Evolutionary conservation across 2,888 invertebrate species (phyloP).

Genomic region (Campoplex nolae): DNA sequence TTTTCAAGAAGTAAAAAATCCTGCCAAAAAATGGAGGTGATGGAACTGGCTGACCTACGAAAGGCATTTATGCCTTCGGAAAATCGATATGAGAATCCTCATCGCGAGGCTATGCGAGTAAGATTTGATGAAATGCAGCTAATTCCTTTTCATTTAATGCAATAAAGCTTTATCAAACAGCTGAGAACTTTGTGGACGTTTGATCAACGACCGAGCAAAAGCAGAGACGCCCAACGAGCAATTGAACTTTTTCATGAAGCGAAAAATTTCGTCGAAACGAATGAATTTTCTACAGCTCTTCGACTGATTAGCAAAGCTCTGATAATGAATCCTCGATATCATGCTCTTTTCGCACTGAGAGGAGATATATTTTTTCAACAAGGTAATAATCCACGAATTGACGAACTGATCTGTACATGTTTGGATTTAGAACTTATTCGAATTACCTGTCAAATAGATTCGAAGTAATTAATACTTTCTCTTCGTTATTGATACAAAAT

Average conservation of each 20-base stretch:
- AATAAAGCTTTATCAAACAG: constrained; percentile 23
- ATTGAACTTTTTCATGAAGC: constrained; percentile 50
- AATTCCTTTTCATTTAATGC: background rate
- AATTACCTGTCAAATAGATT: too few species aligned
- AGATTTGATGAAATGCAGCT: background rate
- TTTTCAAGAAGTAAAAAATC: constrained; percentile 11
- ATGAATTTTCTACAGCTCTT: constrained; percentile 30
- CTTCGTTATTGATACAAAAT: background rate
- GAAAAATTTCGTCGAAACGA: constrained; percentile 30
- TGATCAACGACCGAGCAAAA: constrained; percentile 38
- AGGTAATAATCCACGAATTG: constrained; percentile 55
- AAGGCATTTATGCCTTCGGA: constrained; percentile 64
- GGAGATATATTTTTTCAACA: constrained; percentile 67
- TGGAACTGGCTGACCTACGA: constrained; percentile 64
- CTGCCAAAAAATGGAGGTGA: constrained; percentile 59
- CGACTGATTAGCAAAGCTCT: constrained; percentile 69
- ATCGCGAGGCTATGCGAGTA: constrained; percentile 64
- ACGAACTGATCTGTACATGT: too few species aligned
- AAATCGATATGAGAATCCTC: constrained; percentile 61
- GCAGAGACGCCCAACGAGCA: constrained; percentile 50
- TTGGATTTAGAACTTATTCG: background rate
- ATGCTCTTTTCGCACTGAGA: constrained; percentile 69
- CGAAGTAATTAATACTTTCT: background rate
- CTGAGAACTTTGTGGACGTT: constrained; percentile 56
- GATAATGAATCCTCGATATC: constrained; percentile 65